Base-by-base conservation (phyloP, 2,797 vertebrate species). In the Pangasius macronema region DNA sequence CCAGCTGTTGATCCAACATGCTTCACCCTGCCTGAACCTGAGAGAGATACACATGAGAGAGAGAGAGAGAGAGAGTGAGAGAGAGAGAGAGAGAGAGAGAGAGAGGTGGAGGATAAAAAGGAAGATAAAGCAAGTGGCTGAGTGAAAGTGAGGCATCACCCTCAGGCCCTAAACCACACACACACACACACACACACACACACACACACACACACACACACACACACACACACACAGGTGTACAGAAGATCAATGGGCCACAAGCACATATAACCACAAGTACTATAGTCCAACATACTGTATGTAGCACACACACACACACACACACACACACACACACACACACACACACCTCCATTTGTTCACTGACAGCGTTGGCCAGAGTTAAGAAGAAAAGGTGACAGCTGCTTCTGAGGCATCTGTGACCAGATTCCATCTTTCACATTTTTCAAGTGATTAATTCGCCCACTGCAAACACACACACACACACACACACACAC, bases 371-470 rank as follows among this genome's bases (percentile, higher is more conserved):
- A 73, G 75, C 61, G 68, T 79, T 86, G 90, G 89, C 87, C 85
- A 83, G 70, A 85, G 86, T 89, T 90, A 86, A 91, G 73, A 90
- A 85, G 84, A 92, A 90, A 88, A 85, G 42, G 86, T 88, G 87
- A 85, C 87, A 89, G 87, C 55, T 87, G 89, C 87, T 89, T 86
- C 85, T 82, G 88, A 72, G 59, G 85, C 87, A 86, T 88, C 87
- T 90, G 90, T 89, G 87, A 90, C 87, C 86, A 75, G 86, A 91
- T 90, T 84, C 80, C 87, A 89, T 90, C 89, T 86, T 91, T 89
- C 83, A 90, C 76, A 91, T 89, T 87, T 89, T 88, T 83, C 39
- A 87, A 39, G 82, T 89, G 85, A 88, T 91, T 91, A 88, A 91
- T 90, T 85, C 79, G 67, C 82, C 55, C 83, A 81, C 85, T 67